phyloP scores from a whole-genome alignment of 2,113 vertebrate genomes.

The Eleginops maclovinus region DNA sequence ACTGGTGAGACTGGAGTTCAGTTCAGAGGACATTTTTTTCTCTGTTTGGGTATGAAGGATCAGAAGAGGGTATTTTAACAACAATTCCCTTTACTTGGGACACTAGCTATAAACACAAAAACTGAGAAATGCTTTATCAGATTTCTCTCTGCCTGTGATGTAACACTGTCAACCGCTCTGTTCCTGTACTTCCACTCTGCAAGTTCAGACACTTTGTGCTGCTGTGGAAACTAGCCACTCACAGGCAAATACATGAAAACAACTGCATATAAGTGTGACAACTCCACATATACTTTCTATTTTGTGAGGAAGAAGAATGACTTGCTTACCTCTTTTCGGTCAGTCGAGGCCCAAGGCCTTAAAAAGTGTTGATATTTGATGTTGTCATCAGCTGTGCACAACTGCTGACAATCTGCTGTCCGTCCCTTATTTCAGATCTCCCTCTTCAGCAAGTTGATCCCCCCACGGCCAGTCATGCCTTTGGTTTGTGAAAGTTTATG shows the following conservation, averaged over 20 bases:
- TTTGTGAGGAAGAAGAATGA: constrained; percentile 24
- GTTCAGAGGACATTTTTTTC: constrained; percentile 90
- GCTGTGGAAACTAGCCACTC: constrained; percentile 28
- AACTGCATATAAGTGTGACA: background rate
- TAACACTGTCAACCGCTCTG: constrained; percentile 38
- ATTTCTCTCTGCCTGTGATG: constrained; percentile 29
- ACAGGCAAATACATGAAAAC: constrained; percentile 12
- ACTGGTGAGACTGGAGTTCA: constrained; percentile 97
- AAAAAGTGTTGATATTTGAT: constrained; percentile 76
- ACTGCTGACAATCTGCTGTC: constrained; percentile 55
- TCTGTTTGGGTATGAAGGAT: constrained; percentile 43
- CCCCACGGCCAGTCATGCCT: constrained; percentile 18
- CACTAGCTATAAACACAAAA: background rate
- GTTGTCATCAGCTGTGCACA: constrained; percentile 75
- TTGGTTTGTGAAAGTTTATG: constrained; percentile 50
- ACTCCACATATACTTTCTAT: background rate
- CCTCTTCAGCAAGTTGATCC: constrained; percentile 39
- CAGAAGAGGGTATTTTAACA: constrained; percentile 18
- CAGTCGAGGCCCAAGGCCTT: constrained; percentile 80
- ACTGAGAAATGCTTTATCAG: background rate
- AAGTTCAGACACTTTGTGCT: constrained; percentile 25
- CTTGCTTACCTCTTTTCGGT: constrained; percentile 74
- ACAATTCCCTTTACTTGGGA: constrained; percentile 13
- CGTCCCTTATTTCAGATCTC: constrained; percentile 42
- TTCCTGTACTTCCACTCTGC: constrained; percentile 51